Evolutionary conservation across 1,140 invertebrate species (phyloP).

Genomic region (Drosophila tani): DNA sequence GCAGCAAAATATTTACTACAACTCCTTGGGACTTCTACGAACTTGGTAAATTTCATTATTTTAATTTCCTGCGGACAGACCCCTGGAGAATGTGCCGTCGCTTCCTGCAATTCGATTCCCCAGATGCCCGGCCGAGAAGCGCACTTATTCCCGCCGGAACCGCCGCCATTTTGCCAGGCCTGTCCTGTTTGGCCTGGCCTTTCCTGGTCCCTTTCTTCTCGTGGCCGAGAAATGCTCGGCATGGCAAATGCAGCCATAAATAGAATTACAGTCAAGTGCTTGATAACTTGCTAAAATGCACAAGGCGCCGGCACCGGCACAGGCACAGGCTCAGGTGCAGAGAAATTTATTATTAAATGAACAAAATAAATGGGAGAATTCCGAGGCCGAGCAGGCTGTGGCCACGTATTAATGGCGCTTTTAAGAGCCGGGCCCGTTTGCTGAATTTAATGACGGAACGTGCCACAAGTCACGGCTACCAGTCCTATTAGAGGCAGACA

Average conservation of each 20-base stretch:
- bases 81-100: conserved; percentile 9
- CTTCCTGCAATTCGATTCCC: conserved; percentile 34
- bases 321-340: conserved; percentile 32
- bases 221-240: conserved; percentile 31
- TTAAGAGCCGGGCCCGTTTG: conserved; percentile 38
- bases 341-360: conserved; percentile 71
- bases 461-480: conserved; percentile 59
- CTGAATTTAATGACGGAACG: conserved; percentile 69
- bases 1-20: background rate
- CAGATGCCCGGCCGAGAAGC: conserved; percentile 35
- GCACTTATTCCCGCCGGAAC: conserved; percentile 28
- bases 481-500: conserved; percentile 30
- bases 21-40: background rate
- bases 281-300: conserved; percentile 78
- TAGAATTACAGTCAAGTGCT: conserved; percentile 80
- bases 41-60: conserved; percentile 38
- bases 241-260: conserved; percentile 76
- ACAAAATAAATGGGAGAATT: conserved; percentile 34
- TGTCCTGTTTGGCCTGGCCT: conserved; percentile 35
- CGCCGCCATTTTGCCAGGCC: conserved; percentile 29
- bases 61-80: conserved; percentile 30
- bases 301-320: conserved; percentile 11
- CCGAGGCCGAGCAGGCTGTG: conserved; percentile 18
- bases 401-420: conserved; percentile 52
- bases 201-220: conserved; percentile 13